Evolutionary conservation across 2,888 invertebrate genomes (phyloP).

Genomic region (Stenodema calcarata): DNA sequence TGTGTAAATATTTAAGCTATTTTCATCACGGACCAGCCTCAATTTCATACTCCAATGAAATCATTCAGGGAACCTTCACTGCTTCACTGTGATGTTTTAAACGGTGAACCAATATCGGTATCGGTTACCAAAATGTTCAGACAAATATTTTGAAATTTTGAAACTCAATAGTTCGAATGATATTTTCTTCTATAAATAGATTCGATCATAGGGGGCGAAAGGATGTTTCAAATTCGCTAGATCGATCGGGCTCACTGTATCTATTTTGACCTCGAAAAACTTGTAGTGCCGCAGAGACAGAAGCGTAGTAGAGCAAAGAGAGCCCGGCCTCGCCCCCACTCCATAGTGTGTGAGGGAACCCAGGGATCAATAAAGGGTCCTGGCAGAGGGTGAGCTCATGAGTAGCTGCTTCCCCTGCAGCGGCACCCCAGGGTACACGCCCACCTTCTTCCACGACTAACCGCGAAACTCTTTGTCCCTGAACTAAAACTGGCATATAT

Average conservation of each 20-base stretch:
- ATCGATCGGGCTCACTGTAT: background rate
- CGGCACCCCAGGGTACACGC: background rate
- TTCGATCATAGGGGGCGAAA: background rate
- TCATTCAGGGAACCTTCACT: too few relatives aligned
- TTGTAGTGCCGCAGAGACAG: background rate
- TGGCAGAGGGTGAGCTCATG: background rate
- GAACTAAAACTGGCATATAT: too few relatives aligned
- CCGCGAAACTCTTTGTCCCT: background rate
- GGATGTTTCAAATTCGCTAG: background rate
- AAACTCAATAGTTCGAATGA: too few relatives aligned
- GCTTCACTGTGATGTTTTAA: too few relatives aligned
- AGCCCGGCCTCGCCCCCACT: background rate
- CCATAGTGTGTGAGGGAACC: background rate
- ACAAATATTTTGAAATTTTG: too few relatives aligned
- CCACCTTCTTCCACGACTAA: background rate
- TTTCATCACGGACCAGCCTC: too few relatives aligned
- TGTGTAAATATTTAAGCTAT: too few relatives aligned
- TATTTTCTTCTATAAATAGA: background rate
- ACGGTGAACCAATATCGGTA: too few relatives aligned
- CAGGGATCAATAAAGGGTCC: background rate
- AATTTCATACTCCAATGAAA: too few relatives aligned
- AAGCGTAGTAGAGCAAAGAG: background rate
- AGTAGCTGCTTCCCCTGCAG: background rate
- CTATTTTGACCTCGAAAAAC: background rate
- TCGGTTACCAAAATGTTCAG: too few relatives aligned